Conservation (phyloP, 2,113 vertebrate genomes). For the Dermatemys mawii region DNA sequence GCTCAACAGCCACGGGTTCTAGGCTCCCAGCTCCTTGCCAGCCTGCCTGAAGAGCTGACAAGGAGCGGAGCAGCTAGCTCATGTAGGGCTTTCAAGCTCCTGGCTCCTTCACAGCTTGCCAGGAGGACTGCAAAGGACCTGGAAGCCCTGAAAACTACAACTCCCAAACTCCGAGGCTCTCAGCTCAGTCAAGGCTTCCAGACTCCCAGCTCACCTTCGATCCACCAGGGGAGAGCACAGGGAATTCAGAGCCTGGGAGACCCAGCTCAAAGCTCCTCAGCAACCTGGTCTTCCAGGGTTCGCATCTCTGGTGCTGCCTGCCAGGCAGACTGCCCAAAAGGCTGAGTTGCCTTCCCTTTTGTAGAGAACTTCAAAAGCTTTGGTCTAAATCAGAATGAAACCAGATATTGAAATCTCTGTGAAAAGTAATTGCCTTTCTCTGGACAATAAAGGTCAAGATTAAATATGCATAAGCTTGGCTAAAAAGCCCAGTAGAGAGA, state of each 20-base stretch:
- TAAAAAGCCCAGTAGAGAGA: not conserved
- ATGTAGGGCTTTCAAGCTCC: too few relatives aligned
- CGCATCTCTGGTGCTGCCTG: not conserved
- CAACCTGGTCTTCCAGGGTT: not conserved
- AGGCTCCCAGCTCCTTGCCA: not conserved
- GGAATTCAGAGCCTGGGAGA: too few relatives aligned
- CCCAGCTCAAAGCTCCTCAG: not conserved
- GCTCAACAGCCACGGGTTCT: too few relatives aligned
- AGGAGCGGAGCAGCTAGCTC: too few relatives aligned
- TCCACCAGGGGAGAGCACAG: too few relatives aligned
- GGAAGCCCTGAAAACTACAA: too few relatives aligned
- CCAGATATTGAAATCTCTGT: not conserved
- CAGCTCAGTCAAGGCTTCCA: too few relatives aligned
- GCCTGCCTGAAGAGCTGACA: not conserved
- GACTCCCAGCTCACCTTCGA: too few relatives aligned
- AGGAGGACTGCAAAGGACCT: too few relatives aligned
- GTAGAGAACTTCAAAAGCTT: not conserved
- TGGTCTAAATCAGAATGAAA: not conserved
- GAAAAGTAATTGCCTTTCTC: not conserved
- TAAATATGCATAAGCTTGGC: not conserved
- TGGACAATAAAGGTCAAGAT: not conserved
- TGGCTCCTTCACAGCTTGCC: too few relatives aligned
- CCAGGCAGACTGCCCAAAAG: not conserved
- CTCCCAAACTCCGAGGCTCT: too few relatives aligned
- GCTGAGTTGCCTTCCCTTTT: not conserved